Evolutionary conservation across 2,797 vertebrate genomes (phyloP).

Genomic region (Lindbergichthys nudifrons): DNA sequence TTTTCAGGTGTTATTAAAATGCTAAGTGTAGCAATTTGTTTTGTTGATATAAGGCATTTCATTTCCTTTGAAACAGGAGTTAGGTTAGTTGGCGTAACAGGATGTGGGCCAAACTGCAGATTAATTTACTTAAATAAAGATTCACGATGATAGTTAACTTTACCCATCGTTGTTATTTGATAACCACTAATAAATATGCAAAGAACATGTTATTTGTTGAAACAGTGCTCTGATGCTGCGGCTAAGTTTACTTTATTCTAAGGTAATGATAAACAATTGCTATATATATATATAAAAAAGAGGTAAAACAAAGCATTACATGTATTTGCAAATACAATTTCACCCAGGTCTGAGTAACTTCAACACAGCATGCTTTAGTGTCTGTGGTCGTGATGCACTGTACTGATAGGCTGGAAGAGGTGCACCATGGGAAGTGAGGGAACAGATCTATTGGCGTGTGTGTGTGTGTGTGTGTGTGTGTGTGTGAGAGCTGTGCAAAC

Average conservation of each 20-base stretch:
- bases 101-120: too few relatives aligned
- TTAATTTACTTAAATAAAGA: too few relatives aligned
- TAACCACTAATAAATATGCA: too few relatives aligned
- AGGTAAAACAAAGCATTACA: neutral
- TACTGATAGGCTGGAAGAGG: neutral
- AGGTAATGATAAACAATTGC: neutral
- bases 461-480: neutral
- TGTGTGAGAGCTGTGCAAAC: neutral
- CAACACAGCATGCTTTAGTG: slow-evolving; percentile 32
- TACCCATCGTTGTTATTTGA: too few relatives aligned
- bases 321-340: neutral
- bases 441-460: slow-evolving; percentile 29
- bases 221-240: neutral
- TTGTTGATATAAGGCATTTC: too few relatives aligned
- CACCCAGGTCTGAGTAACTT: slow-evolving; percentile 9
- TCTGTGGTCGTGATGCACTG: slow-evolving; percentile 4
- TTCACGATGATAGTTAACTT: too few relatives aligned
- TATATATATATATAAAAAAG: neutral
- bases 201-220: neutral
- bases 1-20: too few relatives aligned
- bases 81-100: too few relatives aligned
- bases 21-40: too few relatives aligned
- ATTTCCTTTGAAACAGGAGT: too few relatives aligned
- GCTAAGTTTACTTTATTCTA: neutral
- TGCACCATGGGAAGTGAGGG: slow-evolving; percentile 14